These are phyloP conservation scores for Hypercompe scribonia DNA, from an alignment of 2,888 invertebrate species.

Conservation along the genomic window DNA sequence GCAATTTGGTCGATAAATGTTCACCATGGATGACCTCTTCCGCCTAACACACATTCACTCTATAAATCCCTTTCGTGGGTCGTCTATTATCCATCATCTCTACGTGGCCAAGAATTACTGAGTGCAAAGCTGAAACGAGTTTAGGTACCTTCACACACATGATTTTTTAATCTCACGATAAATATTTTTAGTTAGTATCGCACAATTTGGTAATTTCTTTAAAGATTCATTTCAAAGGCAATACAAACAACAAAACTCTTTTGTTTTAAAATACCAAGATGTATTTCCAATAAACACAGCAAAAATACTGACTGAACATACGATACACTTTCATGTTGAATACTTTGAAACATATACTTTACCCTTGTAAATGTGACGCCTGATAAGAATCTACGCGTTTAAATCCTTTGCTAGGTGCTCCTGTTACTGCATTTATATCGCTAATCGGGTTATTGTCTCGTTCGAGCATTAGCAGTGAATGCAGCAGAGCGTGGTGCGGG, in stretches of 20 bases:
- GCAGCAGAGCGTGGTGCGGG: constrained; percentile 58
- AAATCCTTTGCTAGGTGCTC: constrained; percentile 58
- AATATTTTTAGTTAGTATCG: neutral
- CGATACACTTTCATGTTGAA: constrained; percentile 25
- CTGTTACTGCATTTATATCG: constrained; percentile 73
- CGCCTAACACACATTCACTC: too few relatives aligned
- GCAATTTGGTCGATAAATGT: too few relatives aligned
- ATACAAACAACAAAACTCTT: too few relatives aligned
- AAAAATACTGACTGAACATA: constrained; percentile 8
- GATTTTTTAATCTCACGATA: neutral
- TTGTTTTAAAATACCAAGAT: neutral
- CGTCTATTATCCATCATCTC: too few relatives aligned
- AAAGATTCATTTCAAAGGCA: too few relatives aligned
- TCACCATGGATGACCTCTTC: too few relatives aligned
- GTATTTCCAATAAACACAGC: neutral
- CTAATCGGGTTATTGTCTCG: constrained; percentile 80
- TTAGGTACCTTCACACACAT: neutral
- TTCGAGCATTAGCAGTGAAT: constrained; percentile 53
- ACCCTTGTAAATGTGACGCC: constrained; percentile 44
- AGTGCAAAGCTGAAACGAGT: neutral
- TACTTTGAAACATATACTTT: constrained; percentile 33
- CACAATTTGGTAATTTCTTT: neutral
- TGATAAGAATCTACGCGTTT: constrained; percentile 56
- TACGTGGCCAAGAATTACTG: too few relatives aligned
- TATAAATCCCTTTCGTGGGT: too few relatives aligned